phyloP scores from a whole-genome alignment of 2,888 invertebrate species.

The Caradrina clavipalpis region DNA sequence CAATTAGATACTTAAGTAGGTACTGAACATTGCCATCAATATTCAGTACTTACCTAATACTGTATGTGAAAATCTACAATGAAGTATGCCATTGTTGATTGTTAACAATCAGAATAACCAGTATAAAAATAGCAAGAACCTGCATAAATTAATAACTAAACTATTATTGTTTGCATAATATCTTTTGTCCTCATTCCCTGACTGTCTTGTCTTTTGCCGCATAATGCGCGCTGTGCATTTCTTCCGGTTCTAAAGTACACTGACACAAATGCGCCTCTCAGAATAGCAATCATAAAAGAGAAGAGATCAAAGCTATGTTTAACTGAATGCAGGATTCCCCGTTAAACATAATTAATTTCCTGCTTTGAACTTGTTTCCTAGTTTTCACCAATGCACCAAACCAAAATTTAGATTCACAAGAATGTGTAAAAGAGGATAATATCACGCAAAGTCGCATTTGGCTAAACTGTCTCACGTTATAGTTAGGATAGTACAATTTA shows the following conservation, averaged over 20 bases:
- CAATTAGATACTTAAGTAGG: no score
- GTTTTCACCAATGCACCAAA: conserved; percentile 13
- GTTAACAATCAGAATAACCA: conserved; percentile 2
- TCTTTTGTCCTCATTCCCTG: conserved; percentile 28
- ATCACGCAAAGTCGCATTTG: conserved; percentile 37
- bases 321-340: conserved; percentile 25
- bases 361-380: conserved; percentile 40
- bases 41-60: neutral
- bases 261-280: conserved; percentile 45
- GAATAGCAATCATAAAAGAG: conserved; percentile 45
- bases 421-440: neutral
- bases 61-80: neutral
- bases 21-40: no score
- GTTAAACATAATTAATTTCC: conserved; percentile 47
- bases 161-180: conserved; percentile 27
- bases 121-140: conserved; percentile 9
- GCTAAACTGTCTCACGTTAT: conserved; percentile 51
- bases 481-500: conserved; percentile 64
- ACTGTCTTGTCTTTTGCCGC: conserved; percentile 7
- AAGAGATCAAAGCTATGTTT: conserved; percentile 49
- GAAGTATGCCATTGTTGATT: conserved; percentile 33
- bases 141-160: conserved; percentile 36
- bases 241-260: conserved; percentile 52
- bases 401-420: conserved; percentile 8
- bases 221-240: conserved; percentile 20